Evolutionary conservation across 2,113 vertebrate species (phyloP), one percentile per base, ranked within the genome.

Genomic region (Candoia aspera): DNA sequence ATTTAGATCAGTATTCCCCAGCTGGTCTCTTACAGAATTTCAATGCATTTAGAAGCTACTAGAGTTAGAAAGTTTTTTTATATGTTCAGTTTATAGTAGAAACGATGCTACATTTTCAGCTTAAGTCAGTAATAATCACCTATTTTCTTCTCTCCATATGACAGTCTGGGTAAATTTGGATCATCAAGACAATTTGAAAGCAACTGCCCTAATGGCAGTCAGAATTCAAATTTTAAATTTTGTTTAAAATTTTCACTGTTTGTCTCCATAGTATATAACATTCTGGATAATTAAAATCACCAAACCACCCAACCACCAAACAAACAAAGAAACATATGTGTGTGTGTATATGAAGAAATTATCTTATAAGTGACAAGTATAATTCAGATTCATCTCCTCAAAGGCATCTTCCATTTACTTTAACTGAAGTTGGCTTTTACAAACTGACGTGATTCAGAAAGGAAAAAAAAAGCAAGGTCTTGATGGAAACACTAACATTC

Each of bases 231-330:
- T 93, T 60, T 87, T 84, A 1, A 95, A 94, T 93, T 94, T 92
- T 57, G 92, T 93, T 91, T 93, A 94, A 92, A 95, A 95, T 93
- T 94, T 93, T 96, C 91, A 90, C 94, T 93, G 94, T 92, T 96
- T 2, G 94, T 97, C 96, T 96, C 96, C 96, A 97, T 97, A 97
- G 96, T 59, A 6, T 49, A 60, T 53, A 68, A 93, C 17, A 0
- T 91, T 73, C 42, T 90, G 87, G 86, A n/a, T 85, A 90, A 86
- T 85, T 90, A 2, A 87, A 94, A 73, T 57, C 53, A 53, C 12
- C 46, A 0, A 53, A n/a, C n/a, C n/a, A n/a, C n/a, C n/a, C n/a
- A n/a, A n/a, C n/a, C n/a, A n/a, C n/a, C n/a, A n/a, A n/a, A n/a
- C n/a, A n/a, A n/a, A n/a, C n/a, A n/a, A n/a, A n/a, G n/a, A n/a